Evolutionary conservation across 2,888 invertebrate species (phyloP), one percentile per base, ranked within the genome.

Genomic region (Dicycla oo): DNA sequence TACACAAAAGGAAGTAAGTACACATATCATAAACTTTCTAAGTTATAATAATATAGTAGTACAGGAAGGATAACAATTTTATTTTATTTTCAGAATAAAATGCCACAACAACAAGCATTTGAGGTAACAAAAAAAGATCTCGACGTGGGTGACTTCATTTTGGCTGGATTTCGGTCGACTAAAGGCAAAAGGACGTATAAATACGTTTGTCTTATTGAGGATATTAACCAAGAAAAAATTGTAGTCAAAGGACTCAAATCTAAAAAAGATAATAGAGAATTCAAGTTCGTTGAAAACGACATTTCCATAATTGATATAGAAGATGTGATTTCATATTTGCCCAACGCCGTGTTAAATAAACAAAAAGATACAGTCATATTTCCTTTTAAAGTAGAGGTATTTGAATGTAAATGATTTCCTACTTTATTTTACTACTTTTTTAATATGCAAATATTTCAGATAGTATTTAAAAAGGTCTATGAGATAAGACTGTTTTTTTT

Each of bases 261-360:
- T 69, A 70, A 43, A 65, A 45, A 26, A 53, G 61, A 68, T 60
- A 68, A 68, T 68, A 68, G 60, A 68, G 68, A 68, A 68, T 68
- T 68, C 68, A 61, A 61, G 51, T 61, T 61, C 61, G 43, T 68
- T 40, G 68, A 68, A 68, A 68, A 68, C 60, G 53, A 68, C 43
- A 61, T 68, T 68, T 68, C 61, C 68, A 68, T 68, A 61, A 68
- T 68, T 18, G 58, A 60, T 51, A 62, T 54, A 69, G 62, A 69
- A 69, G 69, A 69, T 62, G 69, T 69, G 61, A 69, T 69, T 69
- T 69, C 69, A 62, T 69, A 54, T 53, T 69, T 69, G 43, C 62
- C 69, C 61, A 69, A 69, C 40, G 69, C 69, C 45, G 62, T 69
- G 69, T 69, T 62, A 69, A 69, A 69, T 69, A 69, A 69, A 69